A percentile compares a stretch with the other conserved stretches of the same genome.
Conservation (phyloP, 1,140 invertebrate species). For the Pseudomyrmex sp. region DNA sequence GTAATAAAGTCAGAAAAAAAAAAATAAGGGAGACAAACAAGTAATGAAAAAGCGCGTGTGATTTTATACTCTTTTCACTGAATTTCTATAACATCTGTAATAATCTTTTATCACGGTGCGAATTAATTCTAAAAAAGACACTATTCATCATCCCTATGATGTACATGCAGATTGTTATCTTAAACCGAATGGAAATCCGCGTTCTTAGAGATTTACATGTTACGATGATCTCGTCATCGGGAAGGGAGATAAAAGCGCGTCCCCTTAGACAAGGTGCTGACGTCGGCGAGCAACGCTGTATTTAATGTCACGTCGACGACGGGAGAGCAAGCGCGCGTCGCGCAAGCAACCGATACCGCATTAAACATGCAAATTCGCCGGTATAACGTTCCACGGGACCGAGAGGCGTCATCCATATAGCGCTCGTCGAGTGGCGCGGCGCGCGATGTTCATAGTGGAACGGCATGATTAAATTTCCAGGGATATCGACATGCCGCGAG, state of each 20-base stretch:
- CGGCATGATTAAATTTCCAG: conserved; percentile 81
- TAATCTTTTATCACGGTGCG: not conserved
- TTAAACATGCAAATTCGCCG: conserved; percentile 81
- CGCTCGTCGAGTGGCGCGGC: conserved; percentile 68
- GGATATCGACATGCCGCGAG: conserved; percentile 80
- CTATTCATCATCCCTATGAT: not conserved
- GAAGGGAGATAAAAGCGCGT: conserved; percentile 17
- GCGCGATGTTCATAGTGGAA: conserved; percentile 75
- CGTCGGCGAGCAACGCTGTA: conserved; percentile 65
- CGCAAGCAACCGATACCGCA: conserved; percentile 78
- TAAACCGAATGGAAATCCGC: not conserved
- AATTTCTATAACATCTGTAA: not conserved
- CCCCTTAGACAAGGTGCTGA: conserved; percentile 21
- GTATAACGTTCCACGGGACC: conserved; percentile 78
- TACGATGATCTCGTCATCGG: conserved; percentile 9
- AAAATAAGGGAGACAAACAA: not conserved
- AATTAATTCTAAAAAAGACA: not conserved
- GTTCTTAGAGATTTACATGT: conserved; percentile 28
- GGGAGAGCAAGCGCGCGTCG: conserved; percentile 39
- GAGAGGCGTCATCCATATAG: conserved; percentile 71
- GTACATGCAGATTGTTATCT: not conserved
- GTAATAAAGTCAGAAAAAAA: not conserved
- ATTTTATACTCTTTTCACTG: not conserved
- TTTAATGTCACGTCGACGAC: conserved; percentile 75
- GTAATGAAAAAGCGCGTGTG: not conserved